phyloP scores from a whole-genome alignment of 2,888 invertebrate genomes.

The Trissolcus japonicus region DNA sequence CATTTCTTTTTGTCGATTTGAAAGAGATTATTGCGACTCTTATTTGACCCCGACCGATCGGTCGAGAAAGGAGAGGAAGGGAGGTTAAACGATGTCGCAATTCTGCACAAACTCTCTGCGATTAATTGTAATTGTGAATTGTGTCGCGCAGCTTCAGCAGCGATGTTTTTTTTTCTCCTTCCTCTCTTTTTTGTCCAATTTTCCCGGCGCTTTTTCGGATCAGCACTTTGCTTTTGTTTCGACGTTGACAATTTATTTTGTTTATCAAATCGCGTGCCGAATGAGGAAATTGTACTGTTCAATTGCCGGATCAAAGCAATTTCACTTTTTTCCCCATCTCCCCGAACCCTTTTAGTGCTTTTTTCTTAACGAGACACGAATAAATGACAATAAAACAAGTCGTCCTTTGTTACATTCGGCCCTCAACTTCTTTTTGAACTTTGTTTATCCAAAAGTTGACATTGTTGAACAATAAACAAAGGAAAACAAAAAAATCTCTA shows the following conservation, averaged over 20 bases:
- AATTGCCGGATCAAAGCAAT: slow-evolving; percentile 17
- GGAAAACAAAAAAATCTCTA: not conserved
- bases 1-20: slow-evolving; percentile 42
- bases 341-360: not conserved
- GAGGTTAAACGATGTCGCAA: slow-evolving; percentile 37
- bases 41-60: slow-evolving; percentile 40
- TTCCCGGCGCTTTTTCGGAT: not conserved
- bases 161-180: slow-evolving; percentile 5
- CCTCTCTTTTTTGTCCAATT: not conserved
- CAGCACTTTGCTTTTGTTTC: slow-evolving; percentile 9
- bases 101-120: slow-evolving; percentile 26
- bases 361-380: slow-evolving; percentile 3
- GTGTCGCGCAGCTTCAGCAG: slow-evolving; percentile 15
- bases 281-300: slow-evolving; percentile 13
- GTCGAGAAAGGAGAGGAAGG: slow-evolving; percentile 8
- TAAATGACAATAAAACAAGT: not conserved
- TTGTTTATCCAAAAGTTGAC: not conserved
- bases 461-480: not conserved
- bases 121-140: slow-evolving; percentile 39
- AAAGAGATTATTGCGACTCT: slow-evolving; percentile 41
- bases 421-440: not conserved
- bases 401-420: not conserved
- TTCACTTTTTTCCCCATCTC: slow-evolving; percentile 1
- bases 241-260: slow-evolving; percentile 25
- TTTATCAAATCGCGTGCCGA: slow-evolving; percentile 23